phyloP scores from a whole-genome alignment of 2,888 invertebrate genomes.

The Agrochola macilenta region DNA sequence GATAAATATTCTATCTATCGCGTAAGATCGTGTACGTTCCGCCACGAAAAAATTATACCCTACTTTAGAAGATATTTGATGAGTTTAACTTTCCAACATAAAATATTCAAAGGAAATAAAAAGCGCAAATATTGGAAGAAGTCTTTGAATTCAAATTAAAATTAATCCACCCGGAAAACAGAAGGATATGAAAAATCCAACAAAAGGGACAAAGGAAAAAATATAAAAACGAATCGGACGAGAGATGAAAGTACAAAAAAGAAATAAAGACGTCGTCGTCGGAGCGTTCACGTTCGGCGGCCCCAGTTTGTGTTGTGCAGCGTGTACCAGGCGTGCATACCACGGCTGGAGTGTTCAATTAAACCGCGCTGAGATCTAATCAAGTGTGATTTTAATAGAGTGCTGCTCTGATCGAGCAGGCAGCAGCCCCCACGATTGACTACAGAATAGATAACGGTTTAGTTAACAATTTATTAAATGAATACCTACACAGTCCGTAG shows the following conservation, averaged over 20 bases:
- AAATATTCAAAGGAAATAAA: constrained; percentile 62
- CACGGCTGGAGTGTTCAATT: constrained; percentile 83
- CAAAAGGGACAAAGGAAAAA: constrained; percentile 83
- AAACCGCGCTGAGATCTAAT: constrained; percentile 85
- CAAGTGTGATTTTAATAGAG: constrained; percentile 88
- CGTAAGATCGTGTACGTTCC: constrained; percentile 66
- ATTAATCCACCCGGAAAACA: constrained; percentile 87
- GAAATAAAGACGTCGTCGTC: constrained; percentile 60
- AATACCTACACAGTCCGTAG: constrained; percentile 69
- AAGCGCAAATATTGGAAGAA: constrained; percentile 70
- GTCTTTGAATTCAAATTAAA: constrained; percentile 85
- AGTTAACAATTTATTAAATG: constrained; percentile 74
- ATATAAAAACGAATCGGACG: constrained; percentile 81
- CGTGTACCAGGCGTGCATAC: constrained; percentile 83
- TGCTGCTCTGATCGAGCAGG: constrained; percentile 76
- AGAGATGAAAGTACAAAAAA: constrained; percentile 77
- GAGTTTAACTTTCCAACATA: constrained; percentile 55
- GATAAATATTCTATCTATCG: constrained; percentile 84
- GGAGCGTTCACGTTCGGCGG: constrained; percentile 71
- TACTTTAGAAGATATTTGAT: constrained; percentile 42
- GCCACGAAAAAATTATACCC: constrained; percentile 61
- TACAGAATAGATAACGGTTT: constrained; percentile 76
- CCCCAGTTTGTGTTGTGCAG: constrained; percentile 68
- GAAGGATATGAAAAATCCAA: constrained; percentile 86
- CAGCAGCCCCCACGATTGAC: constrained; percentile 66